phyloP scores from a whole-genome alignment of 1,140 invertebrate genomes.

The Cydia splendana region DNA sequence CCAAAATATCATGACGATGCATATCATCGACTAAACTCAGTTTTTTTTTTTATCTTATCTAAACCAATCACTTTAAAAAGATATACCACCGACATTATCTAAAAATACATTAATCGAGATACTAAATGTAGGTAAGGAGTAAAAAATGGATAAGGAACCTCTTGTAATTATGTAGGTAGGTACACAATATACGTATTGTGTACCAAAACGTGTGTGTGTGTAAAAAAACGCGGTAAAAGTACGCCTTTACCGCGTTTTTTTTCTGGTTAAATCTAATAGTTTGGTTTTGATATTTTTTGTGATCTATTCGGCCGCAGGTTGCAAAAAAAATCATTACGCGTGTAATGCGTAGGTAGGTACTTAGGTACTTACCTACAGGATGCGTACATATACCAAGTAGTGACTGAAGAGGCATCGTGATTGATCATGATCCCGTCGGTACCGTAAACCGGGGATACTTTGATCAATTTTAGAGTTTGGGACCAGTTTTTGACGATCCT shows the following conservation, averaged over 20 bases:
- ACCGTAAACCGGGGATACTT: too few species aligned
- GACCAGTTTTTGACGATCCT: too few species aligned
- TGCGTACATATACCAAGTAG: too few species aligned
- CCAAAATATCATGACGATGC: background rate
- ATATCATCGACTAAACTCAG: background rate
- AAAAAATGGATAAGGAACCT: background rate
- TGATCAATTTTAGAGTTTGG: too few species aligned
- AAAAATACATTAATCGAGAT: conserved; percentile 12
- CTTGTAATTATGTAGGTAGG: background rate
- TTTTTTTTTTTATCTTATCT: conserved; percentile 40
- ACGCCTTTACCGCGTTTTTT: background rate
- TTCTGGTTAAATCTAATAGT: background rate
- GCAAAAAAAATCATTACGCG: too few species aligned
- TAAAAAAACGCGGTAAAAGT: too few species aligned
- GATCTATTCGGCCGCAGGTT: too few species aligned
- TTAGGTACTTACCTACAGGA: too few species aligned
- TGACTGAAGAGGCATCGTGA: too few species aligned
- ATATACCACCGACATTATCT: conserved; percentile 34
- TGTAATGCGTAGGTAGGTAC: too few species aligned
- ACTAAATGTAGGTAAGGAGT: conserved; percentile 30
- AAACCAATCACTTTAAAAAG: conserved; percentile 43
- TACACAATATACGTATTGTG: background rate
- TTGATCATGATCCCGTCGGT: too few species aligned
- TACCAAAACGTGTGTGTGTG: too few species aligned
- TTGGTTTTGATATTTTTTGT: background rate